Percentiles rank a stretch among this genome's conserved stretches.
Evolutionary conservation across 2,888 invertebrate genomes (phyloP).

Genomic region (Rhyacophila evoluta): DNA sequence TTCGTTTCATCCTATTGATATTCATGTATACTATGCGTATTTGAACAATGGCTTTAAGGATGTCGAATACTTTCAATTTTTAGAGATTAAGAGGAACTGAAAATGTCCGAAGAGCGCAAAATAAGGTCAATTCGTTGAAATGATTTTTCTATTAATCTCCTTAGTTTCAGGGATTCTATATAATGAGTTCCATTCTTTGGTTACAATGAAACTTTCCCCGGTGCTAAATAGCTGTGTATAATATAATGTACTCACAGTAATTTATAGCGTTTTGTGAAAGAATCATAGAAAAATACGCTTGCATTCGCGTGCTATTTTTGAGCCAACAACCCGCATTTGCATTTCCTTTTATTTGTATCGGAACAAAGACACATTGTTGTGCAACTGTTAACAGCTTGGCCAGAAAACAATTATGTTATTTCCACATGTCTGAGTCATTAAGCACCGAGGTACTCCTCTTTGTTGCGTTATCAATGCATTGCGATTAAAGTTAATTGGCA

Average conservation of each 20-base stretch:
- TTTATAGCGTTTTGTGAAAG: slow-evolving; percentile 4
- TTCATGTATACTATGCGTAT: no score
- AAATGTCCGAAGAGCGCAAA: no score
- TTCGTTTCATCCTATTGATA: no score
- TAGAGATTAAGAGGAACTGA: no score
- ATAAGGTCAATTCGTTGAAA: no score
- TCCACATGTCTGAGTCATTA: slow-evolving; percentile 1
- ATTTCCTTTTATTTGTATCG: slow-evolving; percentile 6
- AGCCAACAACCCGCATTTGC: not conserved
- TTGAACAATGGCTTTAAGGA: no score
- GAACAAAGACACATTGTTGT: slow-evolving; percentile 6
- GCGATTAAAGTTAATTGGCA: not conserved
- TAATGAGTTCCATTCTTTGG: not conserved
- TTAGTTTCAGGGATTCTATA: no score
- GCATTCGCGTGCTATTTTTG: not conserved
- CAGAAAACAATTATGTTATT: not conserved
- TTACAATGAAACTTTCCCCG: not conserved
- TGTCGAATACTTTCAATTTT: no score
- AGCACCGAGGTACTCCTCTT: no score
- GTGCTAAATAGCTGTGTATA: not conserved
- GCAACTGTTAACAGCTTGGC: not conserved
- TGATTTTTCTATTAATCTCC: no score
- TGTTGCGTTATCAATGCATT: not conserved
- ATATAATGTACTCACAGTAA: not conserved
- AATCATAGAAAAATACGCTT: not conserved